phyloP scores from a whole-genome alignment of 2,113 vertebrate species.

The Theristicus caerulescens region DNA sequence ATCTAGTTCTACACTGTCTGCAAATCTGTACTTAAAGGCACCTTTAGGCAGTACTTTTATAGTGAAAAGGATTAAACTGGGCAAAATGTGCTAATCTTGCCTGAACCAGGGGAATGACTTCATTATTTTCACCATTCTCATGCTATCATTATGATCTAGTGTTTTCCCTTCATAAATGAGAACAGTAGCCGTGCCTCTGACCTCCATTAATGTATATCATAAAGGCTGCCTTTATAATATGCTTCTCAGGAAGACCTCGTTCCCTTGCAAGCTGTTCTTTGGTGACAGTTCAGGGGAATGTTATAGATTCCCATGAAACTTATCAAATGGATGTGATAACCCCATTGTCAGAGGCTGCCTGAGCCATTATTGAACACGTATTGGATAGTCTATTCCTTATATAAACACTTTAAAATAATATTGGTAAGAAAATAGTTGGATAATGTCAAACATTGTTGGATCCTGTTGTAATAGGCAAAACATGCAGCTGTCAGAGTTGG shows the following conservation, averaged over 20 bases:
- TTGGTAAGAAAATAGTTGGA: not conserved
- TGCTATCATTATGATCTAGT: conserved; percentile 13
- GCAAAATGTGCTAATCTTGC: conserved; percentile 13
- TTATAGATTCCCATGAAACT: not conserved
- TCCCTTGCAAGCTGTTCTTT: not conserved
- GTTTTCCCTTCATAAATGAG: conserved; percentile 13
- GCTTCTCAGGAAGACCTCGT: not conserved
- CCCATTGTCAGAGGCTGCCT: not conserved
- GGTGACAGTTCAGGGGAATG: not conserved
- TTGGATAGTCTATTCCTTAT: not conserved
- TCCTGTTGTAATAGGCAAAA: not conserved
- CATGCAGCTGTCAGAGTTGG: not conserved
- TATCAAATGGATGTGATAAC: not conserved
- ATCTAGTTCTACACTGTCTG: not conserved
- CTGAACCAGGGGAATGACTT: not conserved
- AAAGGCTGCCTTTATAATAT: not conserved
- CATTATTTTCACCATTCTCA: not conserved
- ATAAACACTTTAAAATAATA: not conserved
- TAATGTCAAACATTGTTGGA: not conserved
- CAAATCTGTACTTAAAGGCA: not conserved
- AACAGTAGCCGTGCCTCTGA: conserved; percentile 24
- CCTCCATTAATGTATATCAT: conserved; percentile 1
- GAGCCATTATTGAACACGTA: not conserved
- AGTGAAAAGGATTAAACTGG: conserved; percentile 8
- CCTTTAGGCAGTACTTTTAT: not conserved